These are phyloP conservation scores for Ficedula albicollis DNA, from an alignment of 2,797 vertebrate species.

Conservation along the genomic window DNA sequence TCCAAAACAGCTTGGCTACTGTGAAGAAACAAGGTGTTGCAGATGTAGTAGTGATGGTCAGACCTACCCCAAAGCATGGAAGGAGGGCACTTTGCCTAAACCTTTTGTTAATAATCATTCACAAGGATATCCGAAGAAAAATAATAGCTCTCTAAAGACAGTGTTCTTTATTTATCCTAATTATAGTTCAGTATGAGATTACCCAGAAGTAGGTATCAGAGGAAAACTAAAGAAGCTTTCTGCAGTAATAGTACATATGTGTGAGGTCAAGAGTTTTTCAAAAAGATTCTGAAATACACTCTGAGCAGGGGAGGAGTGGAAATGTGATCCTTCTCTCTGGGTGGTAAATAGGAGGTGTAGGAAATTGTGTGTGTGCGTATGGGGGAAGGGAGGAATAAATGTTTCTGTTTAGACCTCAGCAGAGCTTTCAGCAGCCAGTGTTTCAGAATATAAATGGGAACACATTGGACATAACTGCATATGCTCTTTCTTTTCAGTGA, in stretches of 20 bases:
- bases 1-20: neutral
- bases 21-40: neutral
- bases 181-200: neutral
- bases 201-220: conserved; percentile 2
- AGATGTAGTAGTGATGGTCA: neutral
- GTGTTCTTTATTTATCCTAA: neutral
- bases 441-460: neutral
- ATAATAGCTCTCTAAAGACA: conserved; percentile 2
- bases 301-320: conserved; percentile 2
- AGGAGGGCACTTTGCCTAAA: neutral
- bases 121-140: conserved; percentile 6
- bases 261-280: conserved; percentile 46
- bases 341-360: conserved; percentile 45
- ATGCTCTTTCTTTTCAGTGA: neutral
- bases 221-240: conserved; percentile 28
- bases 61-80: neutral
- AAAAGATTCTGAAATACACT: conserved; percentile 33
- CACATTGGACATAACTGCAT: neutral
- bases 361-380: neutral
- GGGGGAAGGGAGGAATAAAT: neutral
- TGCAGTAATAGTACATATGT: neutral
- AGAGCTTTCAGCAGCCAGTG: conserved; percentile 16
- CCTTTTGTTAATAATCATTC: neutral
- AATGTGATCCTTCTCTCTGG: conserved; percentile 46
- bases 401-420: conserved; percentile 18